Evolutionary conservation across 2,113 vertebrate species (phyloP), one percentile per base, ranked within the genome.

Genomic region (Symphodus melops): DNA sequence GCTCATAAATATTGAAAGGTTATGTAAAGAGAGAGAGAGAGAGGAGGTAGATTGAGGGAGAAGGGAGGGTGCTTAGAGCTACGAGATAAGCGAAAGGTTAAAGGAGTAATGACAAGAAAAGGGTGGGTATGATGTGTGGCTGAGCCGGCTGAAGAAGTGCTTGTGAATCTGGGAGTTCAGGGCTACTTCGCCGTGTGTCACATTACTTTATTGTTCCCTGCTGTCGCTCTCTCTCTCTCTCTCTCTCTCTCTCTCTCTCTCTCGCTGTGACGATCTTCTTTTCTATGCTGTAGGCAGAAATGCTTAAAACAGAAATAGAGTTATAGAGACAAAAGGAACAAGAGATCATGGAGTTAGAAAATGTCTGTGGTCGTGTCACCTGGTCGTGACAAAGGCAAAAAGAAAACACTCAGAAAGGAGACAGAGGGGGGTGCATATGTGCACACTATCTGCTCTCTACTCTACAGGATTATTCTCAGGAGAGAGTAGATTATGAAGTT

Each of bases 1-100:
- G 77, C 87, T 92, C 86, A 92, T 94, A 85, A 93, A 92, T 94
- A 93, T 93, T 93, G 74, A 93, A 91, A 60, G 80, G 58, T 69
- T 74, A 84, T 70, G 71, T 75, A 66, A 56, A 72, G 59, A 68
- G 75, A 65, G 65, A 33, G 28, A 28, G 28, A 48, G 42, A 68
- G 42, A 57, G 64, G 55, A 69, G 66, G 59, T 41, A 65, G 58
- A 56, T 42, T 52, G 62, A 72, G 66, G 48, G 23, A 51, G 39
- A 63, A 63, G 41, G 19, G 5, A 56, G 36, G 14, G 41, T 53
- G 58, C 19, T 61, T 49, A 39, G 63, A 72, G 51, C 44, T 79
- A 71, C 7, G 46, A 49, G 51, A 73, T 64, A 51, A 55, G 57
- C 9, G 51, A 36, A 61, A 77, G 60, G 41, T 25, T 25, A 23